phyloP scores from a whole-genome alignment of 30 jellyfish, hydroid and myxozoan species.

The Aurelia sp. region DNA sequence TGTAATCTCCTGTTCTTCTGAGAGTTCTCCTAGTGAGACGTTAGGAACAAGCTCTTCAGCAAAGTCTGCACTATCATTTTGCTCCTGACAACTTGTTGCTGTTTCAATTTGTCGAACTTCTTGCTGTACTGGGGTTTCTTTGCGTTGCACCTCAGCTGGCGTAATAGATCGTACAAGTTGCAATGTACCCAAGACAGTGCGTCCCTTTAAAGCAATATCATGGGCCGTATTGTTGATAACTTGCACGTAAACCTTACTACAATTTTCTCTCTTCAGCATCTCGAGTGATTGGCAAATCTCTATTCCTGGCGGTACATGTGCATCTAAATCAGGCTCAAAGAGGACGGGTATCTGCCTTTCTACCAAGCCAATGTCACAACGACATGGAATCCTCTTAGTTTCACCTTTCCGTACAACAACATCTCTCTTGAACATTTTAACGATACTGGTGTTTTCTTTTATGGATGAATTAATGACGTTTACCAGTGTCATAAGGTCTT shows the following conservation, averaged over 20 bases:
- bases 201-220: conserved; percentile 3
- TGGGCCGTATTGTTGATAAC: not conserved
- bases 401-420: no score
- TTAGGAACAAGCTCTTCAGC: conserved; percentile 5
- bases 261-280: not conserved
- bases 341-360: no score
- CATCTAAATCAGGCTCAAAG: no score
- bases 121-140: not conserved
- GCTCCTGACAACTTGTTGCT: not conserved
- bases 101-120: not conserved
- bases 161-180: not conserved
- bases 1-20: conserved; percentile 1
- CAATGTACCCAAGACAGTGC: conserved; percentile 1
- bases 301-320: no score
- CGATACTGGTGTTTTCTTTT: no score
- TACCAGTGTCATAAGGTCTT: not conserved
- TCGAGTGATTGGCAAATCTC: no score
- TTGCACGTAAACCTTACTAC: not conserved
- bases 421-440: no score
- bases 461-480: not conserved
- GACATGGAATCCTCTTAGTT: no score
- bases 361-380: no score
- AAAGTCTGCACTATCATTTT: not conserved
- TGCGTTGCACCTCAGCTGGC: conserved; percentile 1
- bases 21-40: not conserved